Conservation (phyloP, 1,140 invertebrate genomes). For the Armadillidium nasatum region DNA sequence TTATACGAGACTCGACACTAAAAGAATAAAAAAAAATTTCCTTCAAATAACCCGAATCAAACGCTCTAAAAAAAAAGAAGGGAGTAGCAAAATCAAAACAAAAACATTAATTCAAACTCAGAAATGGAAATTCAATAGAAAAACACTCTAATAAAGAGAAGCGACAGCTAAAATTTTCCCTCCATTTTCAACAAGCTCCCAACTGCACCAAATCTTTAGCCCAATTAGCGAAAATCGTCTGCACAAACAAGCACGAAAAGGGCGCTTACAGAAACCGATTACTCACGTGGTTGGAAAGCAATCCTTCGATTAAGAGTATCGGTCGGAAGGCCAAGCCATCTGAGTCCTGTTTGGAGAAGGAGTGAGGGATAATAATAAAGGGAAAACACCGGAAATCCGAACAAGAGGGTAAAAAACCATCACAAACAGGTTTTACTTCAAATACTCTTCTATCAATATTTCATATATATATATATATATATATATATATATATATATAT, state of each 20-base stretch:
- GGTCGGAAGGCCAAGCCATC: neutral
- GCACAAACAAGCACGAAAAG: neutral
- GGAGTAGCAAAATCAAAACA: neutral
- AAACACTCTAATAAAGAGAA: neutral
- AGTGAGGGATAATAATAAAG: neutral
- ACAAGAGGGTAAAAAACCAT: neutral
- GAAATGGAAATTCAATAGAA: neutral
- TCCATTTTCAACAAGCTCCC: neutral
- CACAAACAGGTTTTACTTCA: neutral
- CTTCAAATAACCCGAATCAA: no score
- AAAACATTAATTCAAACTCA: neutral
- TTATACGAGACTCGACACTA: no score
- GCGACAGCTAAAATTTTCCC: neutral
- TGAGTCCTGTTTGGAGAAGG: conserved; percentile 8
- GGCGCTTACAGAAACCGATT: neutral
- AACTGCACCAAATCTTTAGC: neutral
- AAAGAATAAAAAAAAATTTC: no score
- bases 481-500: neutral
- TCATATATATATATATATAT: neutral
- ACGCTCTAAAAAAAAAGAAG: no score
- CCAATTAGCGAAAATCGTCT: conserved; percentile 4
- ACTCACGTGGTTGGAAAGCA: conserved; percentile 11
- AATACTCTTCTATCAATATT: neutral
- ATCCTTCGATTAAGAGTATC: conserved; percentile 7
- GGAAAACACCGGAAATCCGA: neutral